Evolutionary conservation across 2,888 invertebrate genomes (phyloP), one percentile per base, ranked within the genome.

Genomic region (Hyles lineata): DNA sequence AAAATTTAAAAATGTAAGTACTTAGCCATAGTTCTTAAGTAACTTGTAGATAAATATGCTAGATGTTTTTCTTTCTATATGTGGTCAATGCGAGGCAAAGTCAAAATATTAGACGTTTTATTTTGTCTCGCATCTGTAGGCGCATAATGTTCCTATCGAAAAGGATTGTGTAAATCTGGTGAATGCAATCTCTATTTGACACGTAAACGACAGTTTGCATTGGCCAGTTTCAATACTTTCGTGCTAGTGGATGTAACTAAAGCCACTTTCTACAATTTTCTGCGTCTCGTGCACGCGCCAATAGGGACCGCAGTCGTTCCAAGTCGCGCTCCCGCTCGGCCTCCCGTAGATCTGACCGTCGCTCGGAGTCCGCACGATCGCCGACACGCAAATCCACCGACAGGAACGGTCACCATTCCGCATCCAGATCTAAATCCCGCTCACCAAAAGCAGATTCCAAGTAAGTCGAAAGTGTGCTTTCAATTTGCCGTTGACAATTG

Each of bases 1-100:
- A 93, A 92, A 92, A 91, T 89, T 88, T 94, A 78, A 88, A 89
- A 84, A 87, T 85, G 94, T 94, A 90, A 94, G 94, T 93, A 93
- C 86, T 82, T 82, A 81, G 81, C 73, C 21, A 79, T 84, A 83
- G 79, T 83, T 81, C 76, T 78, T 60, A 77, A 75, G 73, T 77
- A 72, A 67, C 43, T 71, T 78, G 74, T 84, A 76, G 76, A 59
- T 76, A 72, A 74, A 70, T 70, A 72, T 63, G 58, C 76, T 76
- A 72, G 76, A 58, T 55, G 35, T 35, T 25, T 23, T 59, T 70
- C 59, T n/a, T 15, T 29, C 9, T 29, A 35, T 58, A 17, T 72
- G 32, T 58, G 19, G n/a, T 50, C 55, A 70, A 70, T 61, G 72
- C 29, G 23, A 52, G 29, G 50, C 60, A 62, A 72, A 67, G 58